Conservation (phyloP, 2,888 invertebrate genomes). For the Sepioteuthis lessoniana region DNA sequence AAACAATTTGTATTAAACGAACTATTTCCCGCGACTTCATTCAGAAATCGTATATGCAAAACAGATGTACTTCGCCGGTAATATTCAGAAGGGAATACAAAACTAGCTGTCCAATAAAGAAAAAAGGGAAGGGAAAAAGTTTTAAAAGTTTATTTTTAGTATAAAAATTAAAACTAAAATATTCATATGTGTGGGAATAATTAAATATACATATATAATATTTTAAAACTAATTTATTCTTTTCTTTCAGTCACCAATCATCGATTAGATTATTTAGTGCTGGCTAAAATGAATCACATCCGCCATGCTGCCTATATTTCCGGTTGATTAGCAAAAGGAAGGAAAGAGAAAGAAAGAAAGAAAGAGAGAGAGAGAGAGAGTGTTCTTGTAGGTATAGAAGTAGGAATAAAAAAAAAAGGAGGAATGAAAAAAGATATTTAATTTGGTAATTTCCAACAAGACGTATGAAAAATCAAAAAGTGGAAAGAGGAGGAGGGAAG, state of each 20-base stretch:
- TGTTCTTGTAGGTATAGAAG: background rate
- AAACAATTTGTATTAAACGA: background rate
- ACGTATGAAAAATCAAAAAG: background rate
- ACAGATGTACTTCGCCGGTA: conserved; percentile 54
- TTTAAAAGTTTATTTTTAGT: background rate
- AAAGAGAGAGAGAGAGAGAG: background rate
- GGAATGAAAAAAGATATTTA: background rate
- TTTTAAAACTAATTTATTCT: background rate
- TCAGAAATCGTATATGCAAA: conserved; percentile 62
- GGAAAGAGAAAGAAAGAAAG: too few relatives aligned
- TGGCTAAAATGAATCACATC: background rate
- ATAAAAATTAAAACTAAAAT: background rate
- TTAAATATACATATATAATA: background rate
- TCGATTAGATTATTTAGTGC: background rate
- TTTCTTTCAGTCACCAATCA: background rate
- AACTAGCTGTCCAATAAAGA: background rate
- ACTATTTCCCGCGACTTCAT: conserved; percentile 49
- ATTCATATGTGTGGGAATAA: background rate
- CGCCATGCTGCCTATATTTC: background rate
- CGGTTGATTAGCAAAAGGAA: background rate
- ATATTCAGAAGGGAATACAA: background rate
- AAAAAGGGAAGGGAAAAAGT: background rate
- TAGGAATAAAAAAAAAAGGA: background rate
- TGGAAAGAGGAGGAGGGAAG: background rate
- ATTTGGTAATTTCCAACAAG: background rate